phyloP scores from a whole-genome alignment of 2,888 invertebrate species.

The Eumerus sabulonum region DNA sequence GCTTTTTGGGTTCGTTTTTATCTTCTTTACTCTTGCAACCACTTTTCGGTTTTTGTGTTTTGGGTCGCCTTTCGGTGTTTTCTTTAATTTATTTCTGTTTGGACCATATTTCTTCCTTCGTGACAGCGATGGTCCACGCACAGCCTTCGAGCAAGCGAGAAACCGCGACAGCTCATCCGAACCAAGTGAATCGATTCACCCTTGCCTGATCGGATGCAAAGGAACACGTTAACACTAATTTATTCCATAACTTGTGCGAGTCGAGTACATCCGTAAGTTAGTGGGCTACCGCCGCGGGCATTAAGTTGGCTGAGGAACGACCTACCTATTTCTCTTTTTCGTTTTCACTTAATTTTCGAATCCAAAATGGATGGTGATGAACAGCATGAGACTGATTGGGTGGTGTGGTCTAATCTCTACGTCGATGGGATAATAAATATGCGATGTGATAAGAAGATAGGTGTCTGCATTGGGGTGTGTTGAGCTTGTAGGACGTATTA shows the following conservation, averaged over 20 bases:
- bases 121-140: conserved; percentile 40
- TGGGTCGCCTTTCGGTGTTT: conserved; percentile 24
- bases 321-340: background rate
- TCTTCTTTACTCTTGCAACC: no score
- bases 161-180: no score
- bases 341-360: background rate
- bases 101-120: conserved; percentile 61
- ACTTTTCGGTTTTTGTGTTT: conserved; percentile 9
- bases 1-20: conserved; percentile 13
- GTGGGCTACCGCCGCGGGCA: conserved; percentile 45
- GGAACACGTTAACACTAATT: conserved; percentile 66
- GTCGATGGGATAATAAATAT: conserved; percentile 56
- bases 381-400: conserved; percentile 33
- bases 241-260: conserved; percentile 53
- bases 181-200: conserved; percentile 37
- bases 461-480: conserved; percentile 52
- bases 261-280: conserved; percentile 19
- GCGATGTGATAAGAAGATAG: conserved; percentile 48
- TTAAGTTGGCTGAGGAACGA: conserved; percentile 32
- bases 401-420: conserved; percentile 36
- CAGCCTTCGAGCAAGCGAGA: conserved; percentile 8
- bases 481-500: conserved; percentile 56
- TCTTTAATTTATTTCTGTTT: conserved; percentile 41
- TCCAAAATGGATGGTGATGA: conserved; percentile 54
- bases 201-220: conserved; percentile 55